These are phyloP conservation scores for Invenusta paracnida DNA, from an alignment of 2,888 invertebrate species.

Conservation along the genomic window DNA sequence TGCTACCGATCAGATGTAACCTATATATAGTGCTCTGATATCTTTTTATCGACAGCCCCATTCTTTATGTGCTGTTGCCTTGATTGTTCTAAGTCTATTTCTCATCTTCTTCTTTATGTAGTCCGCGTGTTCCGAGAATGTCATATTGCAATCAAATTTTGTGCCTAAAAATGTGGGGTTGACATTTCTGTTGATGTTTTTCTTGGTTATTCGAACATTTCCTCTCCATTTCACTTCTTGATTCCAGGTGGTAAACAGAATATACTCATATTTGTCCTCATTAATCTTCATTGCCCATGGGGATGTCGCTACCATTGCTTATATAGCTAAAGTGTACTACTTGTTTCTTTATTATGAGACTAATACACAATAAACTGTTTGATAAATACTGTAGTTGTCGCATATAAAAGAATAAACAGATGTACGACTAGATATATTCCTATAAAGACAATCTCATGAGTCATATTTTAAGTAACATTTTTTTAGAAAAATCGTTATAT, in stretches of 20 bases:
- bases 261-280: too few species aligned
- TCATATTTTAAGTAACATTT: too few species aligned
- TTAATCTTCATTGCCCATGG: background rate
- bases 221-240: slow-evolving; percentile 6
- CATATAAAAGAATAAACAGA: background rate
- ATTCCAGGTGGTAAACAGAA: background rate
- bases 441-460: too few species aligned
- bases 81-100: background rate
- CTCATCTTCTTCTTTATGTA: background rate
- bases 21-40: slow-evolving; percentile 1
- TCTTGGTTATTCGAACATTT: background rate
- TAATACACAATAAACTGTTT: too few species aligned
- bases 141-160: slow-evolving; percentile 15
- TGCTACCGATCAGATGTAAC: slow-evolving; percentile 1
- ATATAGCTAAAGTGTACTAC: too few species aligned
- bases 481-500: too few species aligned
- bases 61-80: background rate
- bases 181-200: slow-evolving; percentile 6
- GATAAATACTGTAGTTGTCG: background rate
- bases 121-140: background rate
- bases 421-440: background rate
- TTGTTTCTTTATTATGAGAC: too few species aligned
- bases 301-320: too few species aligned
- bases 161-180: slow-evolving; percentile 2
- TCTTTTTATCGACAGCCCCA: slow-evolving; percentile 8